Evolutionary conservation across 2,888 invertebrate species (phyloP).

Genomic region (Trichogramma evanescens): DNA sequence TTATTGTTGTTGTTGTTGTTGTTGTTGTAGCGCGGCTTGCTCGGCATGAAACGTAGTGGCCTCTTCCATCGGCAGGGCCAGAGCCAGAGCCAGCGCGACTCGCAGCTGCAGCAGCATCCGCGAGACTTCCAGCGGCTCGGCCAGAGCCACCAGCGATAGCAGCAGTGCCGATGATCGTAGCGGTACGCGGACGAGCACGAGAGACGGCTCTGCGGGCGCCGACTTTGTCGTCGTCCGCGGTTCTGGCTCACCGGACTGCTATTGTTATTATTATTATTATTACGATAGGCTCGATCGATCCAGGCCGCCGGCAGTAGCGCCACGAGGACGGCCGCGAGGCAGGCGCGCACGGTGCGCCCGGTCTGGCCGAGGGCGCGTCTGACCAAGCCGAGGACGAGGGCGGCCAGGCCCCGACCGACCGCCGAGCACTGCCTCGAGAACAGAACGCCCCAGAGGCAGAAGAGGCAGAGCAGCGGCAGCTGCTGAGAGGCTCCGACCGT

Average conservation of each 20-base stretch:
- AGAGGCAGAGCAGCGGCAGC: slow-evolving; percentile 34
- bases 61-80: slow-evolving; percentile 23
- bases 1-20: not conserved
- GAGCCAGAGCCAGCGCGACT: slow-evolving; percentile 19
- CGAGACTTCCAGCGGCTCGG: slow-evolving; percentile 18
- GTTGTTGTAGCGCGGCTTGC: not conserved
- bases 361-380: slow-evolving; percentile 7
- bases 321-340: not conserved
- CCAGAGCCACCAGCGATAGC: slow-evolving; percentile 17
- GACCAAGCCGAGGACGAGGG: slow-evolving; percentile 6
- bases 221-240: not conserved
- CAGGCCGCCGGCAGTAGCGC: not conserved
- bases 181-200: slow-evolving; percentile 21
- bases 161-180: slow-evolving; percentile 8
- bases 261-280: not conserved
- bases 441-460: slow-evolving; percentile 46
- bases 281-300: not conserved
- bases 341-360: slow-evolving; percentile 6
- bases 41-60: not conserved
- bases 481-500: slow-evolving; percentile 28
- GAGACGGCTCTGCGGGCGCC: not conserved
- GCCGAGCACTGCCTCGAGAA: slow-evolving; percentile 44
- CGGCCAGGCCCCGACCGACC: slow-evolving; percentile 17
- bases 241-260: not conserved
- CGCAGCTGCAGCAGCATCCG: slow-evolving; percentile 5